phyloP scores from a whole-genome alignment of 2,113 vertebrate genomes.

The Chaenogobius annularis region DNA sequence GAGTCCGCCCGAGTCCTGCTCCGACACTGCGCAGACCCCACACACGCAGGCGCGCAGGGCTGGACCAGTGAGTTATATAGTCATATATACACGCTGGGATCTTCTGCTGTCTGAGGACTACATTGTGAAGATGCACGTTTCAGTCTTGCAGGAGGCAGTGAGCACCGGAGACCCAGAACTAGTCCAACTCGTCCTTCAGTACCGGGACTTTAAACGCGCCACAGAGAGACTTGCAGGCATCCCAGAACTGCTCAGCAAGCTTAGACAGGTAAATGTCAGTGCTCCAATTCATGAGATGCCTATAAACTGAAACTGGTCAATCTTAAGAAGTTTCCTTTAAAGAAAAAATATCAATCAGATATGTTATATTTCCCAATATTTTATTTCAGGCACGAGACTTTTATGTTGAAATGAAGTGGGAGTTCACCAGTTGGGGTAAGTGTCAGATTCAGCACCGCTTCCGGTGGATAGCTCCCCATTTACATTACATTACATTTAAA shows the following conservation, averaged over 20 bases:
- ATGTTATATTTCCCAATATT: background rate
- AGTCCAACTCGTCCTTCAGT: constrained; percentile 92
- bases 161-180: constrained; percentile 95
- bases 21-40: constrained; percentile 85
- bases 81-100: background rate
- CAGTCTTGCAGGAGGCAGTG: constrained; percentile 94
- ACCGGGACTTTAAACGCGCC: constrained; percentile 90
- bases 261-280: constrained; percentile 81
- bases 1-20: constrained; percentile 89
- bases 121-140: constrained; percentile 31
- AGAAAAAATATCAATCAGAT: too few relatives aligned
- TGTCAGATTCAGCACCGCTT: constrained; percentile 66
- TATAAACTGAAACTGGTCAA: background rate
- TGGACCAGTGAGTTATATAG: constrained; percentile 84
- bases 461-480: constrained; percentile 62
- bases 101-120: background rate
- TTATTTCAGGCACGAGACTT: constrained; percentile 86
- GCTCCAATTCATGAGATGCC: background rate
- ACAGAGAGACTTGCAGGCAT: constrained; percentile 89
- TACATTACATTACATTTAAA: too few relatives aligned
- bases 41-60: constrained; percentile 82
- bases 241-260: constrained; percentile 90
- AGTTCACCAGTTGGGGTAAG: constrained; percentile 98
- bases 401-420: constrained; percentile 99
- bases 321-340: background rate